phyloP scores from a whole-genome alignment of 2,113 vertebrate species.

The Nothobranchius furzeri region DNA sequence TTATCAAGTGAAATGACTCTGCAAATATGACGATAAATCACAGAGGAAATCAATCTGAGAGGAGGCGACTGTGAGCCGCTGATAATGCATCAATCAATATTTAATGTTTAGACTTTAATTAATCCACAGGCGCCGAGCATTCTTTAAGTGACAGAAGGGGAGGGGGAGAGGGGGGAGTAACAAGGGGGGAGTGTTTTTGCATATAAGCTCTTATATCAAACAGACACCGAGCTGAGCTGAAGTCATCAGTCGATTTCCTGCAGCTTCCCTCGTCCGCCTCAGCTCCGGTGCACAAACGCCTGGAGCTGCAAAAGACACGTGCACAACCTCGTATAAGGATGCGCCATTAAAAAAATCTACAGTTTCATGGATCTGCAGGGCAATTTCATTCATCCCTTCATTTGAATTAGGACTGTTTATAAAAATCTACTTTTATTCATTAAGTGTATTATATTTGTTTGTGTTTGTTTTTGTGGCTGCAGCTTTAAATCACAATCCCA shows the following conservation, averaged over 20 bases:
- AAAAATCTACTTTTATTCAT: too few species aligned
- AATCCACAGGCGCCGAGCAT: conserved; percentile 96
- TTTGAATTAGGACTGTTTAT: too few species aligned
- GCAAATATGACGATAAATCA: conserved; percentile 99
- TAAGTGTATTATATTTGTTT: too few species aligned
- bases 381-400: too few species aligned
- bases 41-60: conserved; percentile 95
- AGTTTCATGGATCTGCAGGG: background rate
- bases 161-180: conserved; percentile 44
- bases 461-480: too few species aligned
- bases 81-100: conserved; percentile 99
- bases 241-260: conserved; percentile 69
- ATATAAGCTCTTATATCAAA: conserved; percentile 96
- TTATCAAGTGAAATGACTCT: conserved; percentile 99
- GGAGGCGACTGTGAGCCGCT: conserved; percentile 96
- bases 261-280: conserved; percentile 46
- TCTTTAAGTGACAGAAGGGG: conserved; percentile 94
- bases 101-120: conserved; percentile 99
- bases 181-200: conserved; percentile 85
- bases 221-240: conserved; percentile 73
- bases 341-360: background rate
- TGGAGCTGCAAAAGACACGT: conserved; percentile 2
- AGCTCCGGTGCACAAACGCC: conserved; percentile 37
- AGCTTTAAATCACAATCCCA: too few species aligned
- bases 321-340: too few species aligned